These are phyloP conservation scores for Osmerus mordax DNA, from an alignment of 2,113 vertebrate genomes.

Conservation along the genomic window DNA sequence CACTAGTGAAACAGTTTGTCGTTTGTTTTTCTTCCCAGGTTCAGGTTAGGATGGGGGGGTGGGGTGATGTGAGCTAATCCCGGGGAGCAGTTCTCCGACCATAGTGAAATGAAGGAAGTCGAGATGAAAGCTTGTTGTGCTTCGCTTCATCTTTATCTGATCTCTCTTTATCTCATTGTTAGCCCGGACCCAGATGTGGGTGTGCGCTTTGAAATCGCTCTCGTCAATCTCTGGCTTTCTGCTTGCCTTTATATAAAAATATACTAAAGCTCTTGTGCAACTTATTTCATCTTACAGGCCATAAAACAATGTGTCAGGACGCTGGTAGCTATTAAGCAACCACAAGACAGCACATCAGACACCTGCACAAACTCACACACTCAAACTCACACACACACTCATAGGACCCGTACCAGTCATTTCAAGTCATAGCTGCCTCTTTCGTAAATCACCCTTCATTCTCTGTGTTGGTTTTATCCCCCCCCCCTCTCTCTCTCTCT, in stretches of 20 bases:
- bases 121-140: conserved; percentile 56
- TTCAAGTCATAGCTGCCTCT: conserved; percentile 56
- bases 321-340: conserved; percentile 17
- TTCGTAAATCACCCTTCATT: conserved; percentile 67
- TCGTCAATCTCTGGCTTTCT: conserved; percentile 21
- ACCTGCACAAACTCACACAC: not conserved
- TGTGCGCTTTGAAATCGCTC: conserved; percentile 33
- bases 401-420: conserved; percentile 43
- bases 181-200: conserved; percentile 41
- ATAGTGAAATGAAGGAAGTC: conserved; percentile 25
- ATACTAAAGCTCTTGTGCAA: conserved; percentile 33
- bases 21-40: too few relatives aligned
- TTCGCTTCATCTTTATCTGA: conserved; percentile 55
- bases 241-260: conserved; percentile 25
- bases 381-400: conserved; percentile 5
- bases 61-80: conserved; percentile 5
- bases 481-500: not conserved
- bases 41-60: not conserved
- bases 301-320: conserved; percentile 42
- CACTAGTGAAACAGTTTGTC: too few relatives aligned
- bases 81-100: conserved; percentile 30
- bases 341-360: not conserved
- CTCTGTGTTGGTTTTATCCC: conserved; percentile 55
- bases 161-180: conserved; percentile 61
- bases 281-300: conserved; percentile 38